A percentile compares a stretch with the other conserved stretches of the same genome.
Conservation (phyloP, 1,140 invertebrate genomes). For the Euura saliciscinereae region DNA sequence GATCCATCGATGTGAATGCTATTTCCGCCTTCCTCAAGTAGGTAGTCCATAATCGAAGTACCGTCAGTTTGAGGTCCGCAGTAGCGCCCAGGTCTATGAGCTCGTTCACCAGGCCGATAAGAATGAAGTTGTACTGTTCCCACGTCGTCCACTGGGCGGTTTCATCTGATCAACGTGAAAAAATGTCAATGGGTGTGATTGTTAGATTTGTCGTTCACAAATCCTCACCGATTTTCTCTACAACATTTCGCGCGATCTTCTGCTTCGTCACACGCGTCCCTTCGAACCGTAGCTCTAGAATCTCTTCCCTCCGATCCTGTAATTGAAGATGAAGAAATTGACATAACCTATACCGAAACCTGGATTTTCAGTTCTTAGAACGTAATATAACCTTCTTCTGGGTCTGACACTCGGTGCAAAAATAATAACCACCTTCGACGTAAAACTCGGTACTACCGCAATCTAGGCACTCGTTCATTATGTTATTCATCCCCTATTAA, state of each 20-base stretch:
- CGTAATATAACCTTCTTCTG: conserved; percentile 52
- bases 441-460: conserved; percentile 60
- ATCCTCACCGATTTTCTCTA: conserved; percentile 19
- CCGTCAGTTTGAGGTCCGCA: conserved; percentile 61
- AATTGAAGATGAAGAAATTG: conserved; percentile 17
- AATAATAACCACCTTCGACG: conserved; percentile 60
- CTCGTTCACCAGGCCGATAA: conserved; percentile 67
- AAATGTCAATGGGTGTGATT: too few relatives aligned
- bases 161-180: conserved; percentile 23
- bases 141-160: conserved; percentile 64
- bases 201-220: conserved; percentile 11
- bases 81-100: conserved; percentile 64
- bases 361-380: conserved; percentile 7
- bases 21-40: conserved; percentile 67
- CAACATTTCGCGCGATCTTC: conserved; percentile 30
- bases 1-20: conserved; percentile 61
- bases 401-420: conserved; percentile 62
- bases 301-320: conserved; percentile 56
- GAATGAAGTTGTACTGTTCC: conserved; percentile 71
- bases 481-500: conserved; percentile 12
- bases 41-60: conserved; percentile 68
- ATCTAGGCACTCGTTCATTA: conserved; percentile 44
- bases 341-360: background rate
- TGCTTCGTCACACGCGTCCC: conserved; percentile 33
- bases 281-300: conserved; percentile 41